A percentile compares a stretch with the other conserved stretches of the same genome.
These are phyloP conservation scores for Sorex araneus DNA, from an alignment of 2,113 vertebrate genomes.

Conservation along the genomic window DNA sequence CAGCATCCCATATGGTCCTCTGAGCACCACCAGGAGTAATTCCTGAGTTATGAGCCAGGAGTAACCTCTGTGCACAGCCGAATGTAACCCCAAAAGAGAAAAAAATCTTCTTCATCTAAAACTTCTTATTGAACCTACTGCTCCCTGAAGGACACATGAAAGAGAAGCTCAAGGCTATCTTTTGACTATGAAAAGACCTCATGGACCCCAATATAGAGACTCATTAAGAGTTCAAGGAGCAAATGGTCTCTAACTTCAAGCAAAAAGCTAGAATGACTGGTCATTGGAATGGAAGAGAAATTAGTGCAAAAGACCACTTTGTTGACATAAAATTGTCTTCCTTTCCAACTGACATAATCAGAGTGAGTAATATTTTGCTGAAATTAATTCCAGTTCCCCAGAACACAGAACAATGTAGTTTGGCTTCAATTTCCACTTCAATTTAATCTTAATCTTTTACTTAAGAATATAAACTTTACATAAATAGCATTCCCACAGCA, in stretches of 20 bases:
- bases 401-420: slow-evolving; percentile 3
- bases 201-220: not conserved
- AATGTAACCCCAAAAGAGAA: too few species aligned
- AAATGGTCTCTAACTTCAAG: not conserved
- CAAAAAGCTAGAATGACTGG: not conserved
- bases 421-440: slow-evolving; percentile 72
- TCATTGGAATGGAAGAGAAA: not conserved
- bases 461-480: slow-evolving; percentile 54
- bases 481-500: not conserved
- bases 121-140: not conserved
- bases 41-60: too few species aligned
- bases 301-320: not conserved
- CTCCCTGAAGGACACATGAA: not conserved
- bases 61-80: too few species aligned
- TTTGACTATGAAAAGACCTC: not conserved
- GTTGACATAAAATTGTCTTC: not conserved
- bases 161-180: not conserved
- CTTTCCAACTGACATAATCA: slow-evolving; percentile 36
- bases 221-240: not conserved
- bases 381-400: slow-evolving; percentile 67
- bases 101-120: not conserved
- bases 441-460: slow-evolving; percentile 64
- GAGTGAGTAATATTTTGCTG: slow-evolving; percentile 61
- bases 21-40: too few species aligned
- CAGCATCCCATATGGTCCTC: too few species aligned